Evolutionary conservation across 2,113 vertebrate species (phyloP), one percentile per base, ranked within the genome.

Genomic region (Xenopus tropicalis): DNA sequence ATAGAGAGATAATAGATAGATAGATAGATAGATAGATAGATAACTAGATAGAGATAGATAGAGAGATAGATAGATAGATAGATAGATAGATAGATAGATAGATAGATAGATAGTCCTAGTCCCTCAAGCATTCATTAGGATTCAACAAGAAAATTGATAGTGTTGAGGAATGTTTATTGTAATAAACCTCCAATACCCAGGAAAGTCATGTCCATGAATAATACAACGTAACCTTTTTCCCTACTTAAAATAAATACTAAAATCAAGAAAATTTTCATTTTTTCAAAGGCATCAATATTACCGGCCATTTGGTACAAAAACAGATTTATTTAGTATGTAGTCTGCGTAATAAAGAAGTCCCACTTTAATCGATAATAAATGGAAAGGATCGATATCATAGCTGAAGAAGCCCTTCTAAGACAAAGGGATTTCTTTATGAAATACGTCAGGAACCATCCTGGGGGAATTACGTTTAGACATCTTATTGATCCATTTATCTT

Each of bases 401-500:
- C 58, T 66, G 54, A 42, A 69, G 65, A 68, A 65, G 66, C 58
- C 72, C 65, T 43, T 51, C 67, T 52, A 25, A 52, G 65, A 75
- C 61, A 67, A 74, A 74, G 65, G 17, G 56, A 24, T 62, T 62
- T 61, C 6, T 71, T 69, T 51, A 23, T 76, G 66, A 69, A 61
- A 69, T 63, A 58, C 51, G 59, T 56, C 44, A 54, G 58, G 20
- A 63, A 20, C 52, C 51, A 68, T 61, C 64, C 64, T 37, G 22
- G 25, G 65, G 72, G 72, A 74, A 43, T 62, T 52, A 42, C 17
- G 25, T 61, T 61, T 37, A 69, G 73, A 69, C 58, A 61, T 63
- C 16, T n/a, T 76, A 76, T 76, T 76, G 73, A 76, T 76, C 57
- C 13, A 42, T 69, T 24, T 48, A 43, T 76, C 21, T 62, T 56